A percentile compares a stretch with the other conserved stretches of the same genome.
Evolutionary conservation across 2,888 invertebrate species (phyloP).

Genomic region (Dione juno): DNA sequence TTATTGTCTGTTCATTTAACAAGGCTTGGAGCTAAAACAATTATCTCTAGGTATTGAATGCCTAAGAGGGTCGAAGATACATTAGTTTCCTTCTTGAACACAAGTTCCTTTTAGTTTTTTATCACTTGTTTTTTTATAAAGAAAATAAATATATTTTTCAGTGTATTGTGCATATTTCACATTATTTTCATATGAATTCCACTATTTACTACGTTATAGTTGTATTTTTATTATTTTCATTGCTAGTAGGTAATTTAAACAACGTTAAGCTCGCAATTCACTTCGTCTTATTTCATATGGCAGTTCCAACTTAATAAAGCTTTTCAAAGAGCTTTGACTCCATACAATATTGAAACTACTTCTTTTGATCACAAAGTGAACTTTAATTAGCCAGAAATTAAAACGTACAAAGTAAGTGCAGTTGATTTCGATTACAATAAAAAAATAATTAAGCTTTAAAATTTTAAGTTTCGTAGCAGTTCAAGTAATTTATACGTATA

Average conservation of each 20-base stretch:
- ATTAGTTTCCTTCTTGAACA: no score
- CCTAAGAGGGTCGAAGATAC: no score
- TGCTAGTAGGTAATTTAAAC: background rate
- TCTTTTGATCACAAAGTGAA: constrained; percentile 15
- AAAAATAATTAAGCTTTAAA: background rate
- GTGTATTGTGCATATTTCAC: no score
- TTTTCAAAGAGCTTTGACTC: constrained; percentile 11
- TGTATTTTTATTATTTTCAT: background rate
- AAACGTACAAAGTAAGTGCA: constrained; percentile 16
- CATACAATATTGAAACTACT: constrained; percentile 15
- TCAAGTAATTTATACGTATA: background rate
- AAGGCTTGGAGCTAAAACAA: no score
- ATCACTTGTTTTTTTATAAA: no score
- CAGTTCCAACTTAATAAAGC: constrained; percentile 13
- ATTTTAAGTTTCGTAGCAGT: background rate
- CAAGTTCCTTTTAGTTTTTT: no score
- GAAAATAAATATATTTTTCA: no score
- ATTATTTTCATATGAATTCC: no score
- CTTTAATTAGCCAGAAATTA: constrained; percentile 20
- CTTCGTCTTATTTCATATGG: background rate
- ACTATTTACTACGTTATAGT: background rate
- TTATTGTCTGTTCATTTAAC: no score
- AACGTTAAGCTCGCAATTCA: background rate
- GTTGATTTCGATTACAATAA: constrained; percentile 8
- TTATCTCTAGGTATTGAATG: no score